Base-by-base conservation (phyloP, 2,113 vertebrate species). In the Callorhinus ursinus region DNA sequence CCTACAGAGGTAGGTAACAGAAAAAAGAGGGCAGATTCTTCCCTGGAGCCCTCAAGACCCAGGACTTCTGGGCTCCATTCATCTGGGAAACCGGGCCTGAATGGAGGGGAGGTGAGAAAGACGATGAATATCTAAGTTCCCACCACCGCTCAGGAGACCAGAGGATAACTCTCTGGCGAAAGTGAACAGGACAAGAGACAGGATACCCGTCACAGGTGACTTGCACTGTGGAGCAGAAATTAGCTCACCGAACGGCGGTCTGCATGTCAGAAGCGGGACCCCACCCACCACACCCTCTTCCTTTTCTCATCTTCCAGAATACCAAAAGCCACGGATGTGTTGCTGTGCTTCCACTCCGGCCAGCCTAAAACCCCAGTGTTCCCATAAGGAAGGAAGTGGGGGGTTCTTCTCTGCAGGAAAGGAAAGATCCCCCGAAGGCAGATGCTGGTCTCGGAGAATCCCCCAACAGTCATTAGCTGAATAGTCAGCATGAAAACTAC, bases 251-350 rank as follows among this genome's bases (percentile, higher is more conserved):
- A 31, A 61, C 0, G 33, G 71, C 3, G 12, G 69, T 55, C 36
- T 31, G 16, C 49, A 5, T 0, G 59, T n/a, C 21, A 61, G 16
- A 22, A 11, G 9, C 1, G 67, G 24, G 67, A 5, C 36, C 19
- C 57, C 42, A 5, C 0, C 1, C 33, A 33, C 67, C 67, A 1
- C 31, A 12, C 39, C 36, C 5, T 0, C 28, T 6, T 33, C 61
- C 28, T 28, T 24, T 10, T 18, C 2, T 59, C 5, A 57, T 79
- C 24, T 49, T 51, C 49, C 24, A 16, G 83, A 67, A 61, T 4
- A 55, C 22, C 69, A 22, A 26, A 49, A 69, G 19, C 63, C 65
- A n/a, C 14, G 6, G 1, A 8, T 1, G 33, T 1, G 49, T 7
- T 26, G 36, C 5, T 31, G 21, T 16, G n/a, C n/a, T 28, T 92